phyloP scores from a whole-genome alignment of 2,797 vertebrate species.

The Oryzias sinensis region DNA sequence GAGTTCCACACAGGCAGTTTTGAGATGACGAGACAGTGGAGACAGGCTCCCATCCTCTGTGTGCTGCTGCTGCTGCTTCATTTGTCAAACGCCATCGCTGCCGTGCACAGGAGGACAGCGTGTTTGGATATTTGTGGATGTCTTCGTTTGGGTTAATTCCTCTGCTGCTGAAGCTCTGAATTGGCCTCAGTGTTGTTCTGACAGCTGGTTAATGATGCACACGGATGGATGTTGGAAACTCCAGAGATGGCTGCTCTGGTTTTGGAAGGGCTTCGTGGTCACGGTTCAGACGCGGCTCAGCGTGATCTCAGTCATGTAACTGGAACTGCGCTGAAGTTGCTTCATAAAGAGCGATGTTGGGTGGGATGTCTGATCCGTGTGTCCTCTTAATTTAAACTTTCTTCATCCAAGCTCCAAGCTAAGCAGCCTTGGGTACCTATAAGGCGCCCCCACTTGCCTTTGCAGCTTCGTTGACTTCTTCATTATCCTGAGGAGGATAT shows the following conservation, averaged over 20 bases:
- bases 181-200: background rate
- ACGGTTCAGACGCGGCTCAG: slow-evolving; percentile 44
- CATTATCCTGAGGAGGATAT: slow-evolving; percentile 55
- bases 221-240: slow-evolving; percentile 25
- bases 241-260: slow-evolving; percentile 12
- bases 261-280: slow-evolving; percentile 26
- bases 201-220: slow-evolving; percentile 14
- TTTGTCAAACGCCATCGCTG: background rate
- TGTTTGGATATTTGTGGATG: background rate
- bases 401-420: slow-evolving; percentile 10
- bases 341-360: slow-evolving; percentile 27
- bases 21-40: background rate
- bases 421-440: slow-evolving; percentile 19
- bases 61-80: background rate
- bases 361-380: slow-evolving; percentile 18
- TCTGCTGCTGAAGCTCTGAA: background rate
- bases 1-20: slow-evolving; percentile 14
- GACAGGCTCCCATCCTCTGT: slow-evolving; percentile 1
- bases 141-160: background rate
- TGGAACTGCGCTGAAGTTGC: slow-evolving; percentile 22
- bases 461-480: slow-evolving; percentile 41
- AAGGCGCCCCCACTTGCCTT: slow-evolving; percentile 31
- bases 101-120: background rate
- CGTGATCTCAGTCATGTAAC: slow-evolving; percentile 26
- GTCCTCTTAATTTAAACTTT: slow-evolving; percentile 33